phyloP scores from a whole-genome alignment of 2,888 invertebrate species.

The Falcaria lacertinaria region DNA sequence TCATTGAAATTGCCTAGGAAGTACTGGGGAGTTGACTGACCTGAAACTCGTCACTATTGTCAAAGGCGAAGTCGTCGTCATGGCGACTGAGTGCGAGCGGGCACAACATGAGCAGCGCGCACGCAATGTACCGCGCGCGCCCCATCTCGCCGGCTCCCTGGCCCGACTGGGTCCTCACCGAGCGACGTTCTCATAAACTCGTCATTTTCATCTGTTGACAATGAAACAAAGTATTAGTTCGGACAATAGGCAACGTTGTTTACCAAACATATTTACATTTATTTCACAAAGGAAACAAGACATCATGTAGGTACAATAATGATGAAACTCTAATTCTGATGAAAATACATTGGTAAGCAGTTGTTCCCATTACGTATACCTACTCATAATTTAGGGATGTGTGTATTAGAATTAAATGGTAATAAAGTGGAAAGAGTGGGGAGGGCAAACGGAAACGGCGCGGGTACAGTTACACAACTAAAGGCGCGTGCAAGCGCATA shows the following conservation, averaged over 20 bases:
- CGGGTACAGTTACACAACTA: constrained; percentile 71
- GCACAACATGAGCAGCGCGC: constrained; percentile 60
- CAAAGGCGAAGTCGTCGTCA: constrained; percentile 76
- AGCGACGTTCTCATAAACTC: constrained; percentile 60
- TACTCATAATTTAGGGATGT: constrained; percentile 27
- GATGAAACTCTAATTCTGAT: no score
- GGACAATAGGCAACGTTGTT: constrained; percentile 12
- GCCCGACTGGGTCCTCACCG: constrained; percentile 18
- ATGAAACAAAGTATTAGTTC: constrained; percentile 7
- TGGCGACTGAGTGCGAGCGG: constrained; percentile 65
- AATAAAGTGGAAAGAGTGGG: constrained; percentile 46
- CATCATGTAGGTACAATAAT: neutral
- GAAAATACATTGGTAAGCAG: no score
- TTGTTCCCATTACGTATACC: neutral
- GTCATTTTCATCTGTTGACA: constrained; percentile 60
- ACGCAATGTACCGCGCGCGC: constrained; percentile 52
- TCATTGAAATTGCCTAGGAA: constrained; percentile 16
- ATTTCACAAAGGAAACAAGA: neutral
- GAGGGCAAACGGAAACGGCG: constrained; percentile 66
- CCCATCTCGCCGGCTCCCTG: constrained; percentile 44
- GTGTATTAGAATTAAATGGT: constrained; percentile 28
- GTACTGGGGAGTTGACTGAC: constrained; percentile 27
- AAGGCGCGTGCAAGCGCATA: constrained; percentile 72
- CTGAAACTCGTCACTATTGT: constrained; percentile 72
- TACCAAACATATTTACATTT: constrained; percentile 9